Percentiles rank a stretch among this genome's conserved stretches.
Evolutionary conservation across 2,888 invertebrate species (phyloP).

Genomic region (Drosophila prostipennis): DNA sequence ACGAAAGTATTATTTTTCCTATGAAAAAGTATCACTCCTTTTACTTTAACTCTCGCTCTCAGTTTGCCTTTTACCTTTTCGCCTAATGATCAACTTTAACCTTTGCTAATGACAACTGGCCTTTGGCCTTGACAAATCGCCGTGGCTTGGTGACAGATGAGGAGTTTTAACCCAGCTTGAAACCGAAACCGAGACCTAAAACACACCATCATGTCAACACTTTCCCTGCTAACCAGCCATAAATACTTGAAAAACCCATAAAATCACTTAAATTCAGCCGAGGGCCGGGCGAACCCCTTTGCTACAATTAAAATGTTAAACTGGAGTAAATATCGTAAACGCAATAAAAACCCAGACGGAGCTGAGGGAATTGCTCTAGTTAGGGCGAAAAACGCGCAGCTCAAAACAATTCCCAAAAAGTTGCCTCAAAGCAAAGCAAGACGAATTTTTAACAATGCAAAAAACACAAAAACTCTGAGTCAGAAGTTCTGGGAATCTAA

Average conservation of each 20-base stretch:
- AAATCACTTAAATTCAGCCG: slow-evolving; percentile 12
- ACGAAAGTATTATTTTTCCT: not conserved
- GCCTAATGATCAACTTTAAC: slow-evolving; percentile 73
- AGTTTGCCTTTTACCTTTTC: slow-evolving; percentile 48
- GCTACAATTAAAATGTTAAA: slow-evolving; percentile 80
- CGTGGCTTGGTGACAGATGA: slow-evolving; percentile 30
- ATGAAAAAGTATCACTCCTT: slow-evolving; percentile 11
- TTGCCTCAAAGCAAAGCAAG: slow-evolving; percentile 66
- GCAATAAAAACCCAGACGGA: slow-evolving; percentile 29
- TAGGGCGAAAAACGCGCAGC: slow-evolving; percentile 50
- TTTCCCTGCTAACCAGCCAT: slow-evolving; percentile 44
- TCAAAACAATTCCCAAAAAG: slow-evolving; percentile 57
- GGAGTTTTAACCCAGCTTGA: slow-evolving; percentile 22
- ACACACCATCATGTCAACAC: slow-evolving; percentile 32
- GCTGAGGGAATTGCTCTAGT: slow-evolving; percentile 38
- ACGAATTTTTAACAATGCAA: slow-evolving; percentile 48
- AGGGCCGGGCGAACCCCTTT: slow-evolving; percentile 30
- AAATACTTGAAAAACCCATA: slow-evolving; percentile 28
- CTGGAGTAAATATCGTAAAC: slow-evolving; percentile 65
- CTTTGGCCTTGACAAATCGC: slow-evolving; percentile 39
- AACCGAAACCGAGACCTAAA: slow-evolving; percentile 15
- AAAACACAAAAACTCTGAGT: slow-evolving; percentile 26
- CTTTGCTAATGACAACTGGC: slow-evolving; percentile 73
- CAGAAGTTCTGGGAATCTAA: slow-evolving; percentile 21
- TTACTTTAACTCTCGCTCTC: slow-evolving; percentile 19